Conservation (phyloP, 2,113 vertebrate species). For the Loxodonta africana region DNA sequence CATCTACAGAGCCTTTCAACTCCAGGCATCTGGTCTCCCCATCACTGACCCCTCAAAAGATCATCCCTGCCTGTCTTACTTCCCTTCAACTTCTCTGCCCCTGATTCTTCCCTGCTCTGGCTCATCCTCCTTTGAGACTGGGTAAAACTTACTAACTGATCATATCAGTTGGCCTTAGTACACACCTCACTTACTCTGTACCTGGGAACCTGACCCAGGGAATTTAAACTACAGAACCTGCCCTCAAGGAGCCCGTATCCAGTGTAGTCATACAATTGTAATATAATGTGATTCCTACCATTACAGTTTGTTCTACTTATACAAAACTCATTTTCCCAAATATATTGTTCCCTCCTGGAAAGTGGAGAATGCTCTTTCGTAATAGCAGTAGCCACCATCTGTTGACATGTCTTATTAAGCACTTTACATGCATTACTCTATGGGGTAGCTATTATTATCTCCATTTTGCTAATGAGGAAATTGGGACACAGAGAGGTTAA, state of each 20-base stretch:
- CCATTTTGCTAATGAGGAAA: slow-evolving; percentile 75
- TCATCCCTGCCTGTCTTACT: not conserved
- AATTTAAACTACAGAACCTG: not conserved
- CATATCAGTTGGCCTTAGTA: not conserved
- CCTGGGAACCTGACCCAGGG: not conserved
- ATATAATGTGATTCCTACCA: not conserved
- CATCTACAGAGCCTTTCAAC: not conserved
- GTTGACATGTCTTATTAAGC: slow-evolving; percentile 57
- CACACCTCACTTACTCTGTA: not conserved
- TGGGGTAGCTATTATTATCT: slow-evolving; percentile 70
- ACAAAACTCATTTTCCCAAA: slow-evolving; percentile 65
- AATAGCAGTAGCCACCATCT: slow-evolving; percentile 70
- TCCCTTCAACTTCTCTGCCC: not conserved
- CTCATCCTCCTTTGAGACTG: not conserved
- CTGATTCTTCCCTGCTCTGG: not conserved
- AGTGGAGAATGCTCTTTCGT: slow-evolving; percentile 61
- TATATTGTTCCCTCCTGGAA: slow-evolving; percentile 58
- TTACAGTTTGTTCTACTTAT: slow-evolving; percentile 31
- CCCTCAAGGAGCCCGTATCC: slow-evolving; percentile 30
- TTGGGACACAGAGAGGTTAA: slow-evolving; percentile 48
- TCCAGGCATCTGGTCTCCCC: not conserved
- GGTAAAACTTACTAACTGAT: not conserved
- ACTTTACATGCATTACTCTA: slow-evolving; percentile 41
- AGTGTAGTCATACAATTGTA: not conserved
- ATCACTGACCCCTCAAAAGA: not conserved